These are phyloP conservation scores for Danio choprae DNA, from an alignment of 2,797 vertebrate genomes.

Conservation along the genomic window DNA sequence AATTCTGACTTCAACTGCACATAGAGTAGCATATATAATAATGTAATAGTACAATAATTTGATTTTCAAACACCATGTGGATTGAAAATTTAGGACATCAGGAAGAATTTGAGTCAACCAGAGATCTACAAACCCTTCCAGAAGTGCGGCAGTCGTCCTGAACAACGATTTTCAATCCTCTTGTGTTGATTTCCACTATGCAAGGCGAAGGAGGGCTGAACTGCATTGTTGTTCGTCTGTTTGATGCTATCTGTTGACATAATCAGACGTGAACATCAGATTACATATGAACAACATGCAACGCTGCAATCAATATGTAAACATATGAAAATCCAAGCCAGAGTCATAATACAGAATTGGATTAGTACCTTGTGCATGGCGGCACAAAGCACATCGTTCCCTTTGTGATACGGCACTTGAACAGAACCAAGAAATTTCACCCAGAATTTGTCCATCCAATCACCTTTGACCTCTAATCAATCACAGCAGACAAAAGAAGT, in stretches of 20 bases:
- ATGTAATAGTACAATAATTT: too few species aligned
- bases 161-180: constrained; percentile 89
- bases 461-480: constrained; percentile 65
- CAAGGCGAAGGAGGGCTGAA: constrained; percentile 87
- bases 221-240: constrained; percentile 85
- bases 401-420: constrained; percentile 93
- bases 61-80: too few species aligned
- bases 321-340: not conserved
- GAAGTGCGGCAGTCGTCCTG: constrained; percentile 85
- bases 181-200: constrained; percentile 90
- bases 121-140: constrained; percentile 73
- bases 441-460: constrained; percentile 86
- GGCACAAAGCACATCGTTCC: constrained; percentile 90
- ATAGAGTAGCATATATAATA: too few species aligned
- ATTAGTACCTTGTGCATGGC: constrained; percentile 94
- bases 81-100: not conserved
- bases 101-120: not conserved
- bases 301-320: not conserved
- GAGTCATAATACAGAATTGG: not conserved
- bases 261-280: constrained; percentile 48
- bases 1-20: too few species aligned
- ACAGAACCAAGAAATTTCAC: constrained; percentile 94
- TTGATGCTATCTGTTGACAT: constrained; percentile 87
- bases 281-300: not conserved
- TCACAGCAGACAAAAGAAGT: not conserved